Evolutionary conservation across 1,140 invertebrate genomes (phyloP), one percentile per base, ranked within the genome.

Genomic region (Caenorhabditis brenneri): DNA sequence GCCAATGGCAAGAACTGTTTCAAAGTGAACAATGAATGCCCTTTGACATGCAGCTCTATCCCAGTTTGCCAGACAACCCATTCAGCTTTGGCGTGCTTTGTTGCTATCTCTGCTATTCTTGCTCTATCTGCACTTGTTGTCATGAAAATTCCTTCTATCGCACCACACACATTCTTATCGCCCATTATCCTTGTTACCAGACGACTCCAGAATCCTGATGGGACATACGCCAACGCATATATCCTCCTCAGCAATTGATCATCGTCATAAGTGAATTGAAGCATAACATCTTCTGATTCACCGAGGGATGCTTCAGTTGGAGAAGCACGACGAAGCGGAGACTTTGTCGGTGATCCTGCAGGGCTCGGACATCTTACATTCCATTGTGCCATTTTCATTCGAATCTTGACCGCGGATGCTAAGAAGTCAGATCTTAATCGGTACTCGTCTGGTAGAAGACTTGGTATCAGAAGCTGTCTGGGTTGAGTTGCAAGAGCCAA

Each of bases 31-130:
- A 97, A 91, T 0, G 94, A 93, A 0, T 95, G 94, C 42, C 94
- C 94, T 0, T 83, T 83, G 3, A 86, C 69, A 15, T 60, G 74
- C 22, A 86, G 27, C 88, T 96, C 95, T 84, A 98, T 92, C 0
- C 97, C 97, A 0, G 95, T 96, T 91, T 97, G 96, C 97, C 97
- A 99, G 4, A 97, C 93, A 80, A 95, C 93, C 97, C 97, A 99
- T 88, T 96, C 94, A 39, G 95, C 95, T 85, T 69, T 98, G 94
- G 27, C 58, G n/a, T 65, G 46, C 6, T 58, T 65, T n/a, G 69
- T 65, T 3, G 53, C 51, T 5, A 69, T 51, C 9, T 51, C 36
- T 9, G 39, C 65, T 31, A 83, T 83, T 15, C 55, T 42, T 27
- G 69, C 31, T 15, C 58, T n/a, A 65, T 79, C 65, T 5, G 49